Evolutionary conservation across 1,140 invertebrate species (phyloP).

Genomic region (Bilobella aurantiaca): DNA sequence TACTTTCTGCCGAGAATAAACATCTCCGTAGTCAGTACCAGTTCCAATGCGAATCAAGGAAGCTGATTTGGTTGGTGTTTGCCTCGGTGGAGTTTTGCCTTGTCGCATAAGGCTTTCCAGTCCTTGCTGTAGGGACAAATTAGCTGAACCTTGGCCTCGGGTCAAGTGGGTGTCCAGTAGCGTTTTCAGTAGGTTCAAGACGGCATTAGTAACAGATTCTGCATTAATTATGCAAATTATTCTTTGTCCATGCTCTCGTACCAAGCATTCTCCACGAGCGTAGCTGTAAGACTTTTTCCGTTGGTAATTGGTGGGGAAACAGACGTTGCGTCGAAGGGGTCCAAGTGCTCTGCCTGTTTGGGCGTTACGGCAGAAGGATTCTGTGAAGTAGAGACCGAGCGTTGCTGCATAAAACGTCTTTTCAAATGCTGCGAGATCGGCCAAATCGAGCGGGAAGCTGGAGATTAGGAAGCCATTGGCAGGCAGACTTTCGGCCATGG

Average conservation of each 20-base stretch:
- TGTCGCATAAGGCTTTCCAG: background rate
- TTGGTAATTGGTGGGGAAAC: background rate
- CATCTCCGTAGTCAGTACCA: too few species aligned
- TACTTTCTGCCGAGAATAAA: too few species aligned
- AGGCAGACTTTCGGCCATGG: constrained; percentile 20
- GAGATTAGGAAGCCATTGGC: constrained; percentile 19
- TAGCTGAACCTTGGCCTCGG: background rate
- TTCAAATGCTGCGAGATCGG: constrained; percentile 14
- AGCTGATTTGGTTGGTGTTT: too few species aligned
- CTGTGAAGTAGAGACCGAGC: constrained; percentile 15
- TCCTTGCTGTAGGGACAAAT: background rate
- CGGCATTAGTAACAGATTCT: background rate
- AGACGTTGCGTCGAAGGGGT: background rate
- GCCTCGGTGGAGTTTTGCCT: background rate
- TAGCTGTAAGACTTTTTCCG: background rate
- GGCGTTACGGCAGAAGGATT: background rate
- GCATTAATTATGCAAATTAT: background rate
- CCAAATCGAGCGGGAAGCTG: constrained; percentile 12
- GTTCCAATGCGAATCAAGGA: too few species aligned
- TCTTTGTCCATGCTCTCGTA: background rate
- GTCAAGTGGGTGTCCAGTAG: background rate
- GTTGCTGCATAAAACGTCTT: constrained; percentile 13
- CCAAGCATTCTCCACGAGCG: background rate
- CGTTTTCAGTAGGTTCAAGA: background rate
- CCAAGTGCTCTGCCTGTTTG: background rate